These are phyloP conservation scores for Tupaia tana DNA, from an alignment of 2,113 vertebrate genomes.

Conservation along the genomic window DNA sequence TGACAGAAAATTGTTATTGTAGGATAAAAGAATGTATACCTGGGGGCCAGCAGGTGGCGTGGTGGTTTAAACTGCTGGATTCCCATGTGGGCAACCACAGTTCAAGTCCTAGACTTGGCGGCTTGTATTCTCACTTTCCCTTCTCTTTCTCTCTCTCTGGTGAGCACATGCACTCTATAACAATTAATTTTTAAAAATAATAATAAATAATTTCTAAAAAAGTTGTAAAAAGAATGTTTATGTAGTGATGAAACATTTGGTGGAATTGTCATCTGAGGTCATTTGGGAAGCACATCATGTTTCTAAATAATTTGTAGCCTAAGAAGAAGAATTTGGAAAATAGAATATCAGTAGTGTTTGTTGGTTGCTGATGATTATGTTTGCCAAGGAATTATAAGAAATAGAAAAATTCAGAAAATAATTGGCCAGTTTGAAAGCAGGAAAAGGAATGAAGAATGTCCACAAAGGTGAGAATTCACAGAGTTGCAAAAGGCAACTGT, in stretches of 20 bases:
- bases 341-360: background rate
- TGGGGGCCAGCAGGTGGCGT: background rate
- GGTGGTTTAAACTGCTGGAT: no score
- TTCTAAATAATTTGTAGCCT: background rate
- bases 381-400: background rate
- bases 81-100: no score
- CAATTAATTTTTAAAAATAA: no score
- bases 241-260: background rate
- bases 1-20: background rate
- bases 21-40: background rate
- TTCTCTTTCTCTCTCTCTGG: no score
- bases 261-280: background rate
- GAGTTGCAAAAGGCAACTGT: background rate
- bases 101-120: no score
- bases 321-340: constrained; percentile 43
- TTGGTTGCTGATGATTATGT: background rate
- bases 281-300: background rate
- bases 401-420: background rate
- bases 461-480: background rate
- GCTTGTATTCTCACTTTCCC: no score
- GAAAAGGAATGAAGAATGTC: background rate
- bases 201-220: no score
- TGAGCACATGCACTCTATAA: no score
- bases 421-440: background rate
- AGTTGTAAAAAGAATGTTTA: background rate